These are phyloP conservation scores for Pocillopora damicornis DNA, from an alignment of 64 coral and sea anemone genomes.

Conservation along the genomic window DNA sequence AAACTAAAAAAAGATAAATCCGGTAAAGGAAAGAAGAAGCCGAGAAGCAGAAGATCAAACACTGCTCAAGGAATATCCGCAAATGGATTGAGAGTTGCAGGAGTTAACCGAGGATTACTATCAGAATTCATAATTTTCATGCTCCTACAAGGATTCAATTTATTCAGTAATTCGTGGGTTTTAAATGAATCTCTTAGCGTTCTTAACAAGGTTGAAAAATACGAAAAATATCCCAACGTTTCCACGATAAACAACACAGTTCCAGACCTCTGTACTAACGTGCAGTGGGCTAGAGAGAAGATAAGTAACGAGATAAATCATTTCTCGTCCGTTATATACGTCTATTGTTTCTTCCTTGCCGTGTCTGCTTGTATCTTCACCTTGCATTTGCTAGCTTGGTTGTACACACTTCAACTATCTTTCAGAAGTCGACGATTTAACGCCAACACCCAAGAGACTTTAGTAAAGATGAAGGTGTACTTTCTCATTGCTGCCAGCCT, in stretches of 20 bases:
- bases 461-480: conserved; percentile 67
- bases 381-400: conserved; percentile 59
- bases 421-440: conserved; percentile 55
- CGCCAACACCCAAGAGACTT: conserved; percentile 40
- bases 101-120: conserved; percentile 77
- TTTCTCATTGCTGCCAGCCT: conserved; percentile 77
- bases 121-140: conserved; percentile 78
- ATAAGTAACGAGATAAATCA: conserved; percentile 32
- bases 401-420: conserved; percentile 69
- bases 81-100: conserved; percentile 11
- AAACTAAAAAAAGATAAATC: neutral
- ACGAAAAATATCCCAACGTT: conserved; percentile 45
- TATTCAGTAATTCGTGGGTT: conserved; percentile 85
- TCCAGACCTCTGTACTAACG: conserved; percentile 43
- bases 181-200: conserved; percentile 55
- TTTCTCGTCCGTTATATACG: conserved; percentile 35
- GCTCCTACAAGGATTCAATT: conserved; percentile 84
- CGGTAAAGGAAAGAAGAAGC: conserved; percentile 13
- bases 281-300: conserved; percentile 51
- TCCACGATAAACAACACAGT: conserved; percentile 54
- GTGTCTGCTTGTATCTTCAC: conserved; percentile 60
- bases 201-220: conserved; percentile 37
- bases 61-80: neutral
- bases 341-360: conserved; percentile 69
- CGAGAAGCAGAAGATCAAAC: neutral